These are phyloP conservation scores for Caenorhabditis wallacei DNA, from an alignment of 2,888 invertebrate species.

Conservation along the genomic window DNA sequence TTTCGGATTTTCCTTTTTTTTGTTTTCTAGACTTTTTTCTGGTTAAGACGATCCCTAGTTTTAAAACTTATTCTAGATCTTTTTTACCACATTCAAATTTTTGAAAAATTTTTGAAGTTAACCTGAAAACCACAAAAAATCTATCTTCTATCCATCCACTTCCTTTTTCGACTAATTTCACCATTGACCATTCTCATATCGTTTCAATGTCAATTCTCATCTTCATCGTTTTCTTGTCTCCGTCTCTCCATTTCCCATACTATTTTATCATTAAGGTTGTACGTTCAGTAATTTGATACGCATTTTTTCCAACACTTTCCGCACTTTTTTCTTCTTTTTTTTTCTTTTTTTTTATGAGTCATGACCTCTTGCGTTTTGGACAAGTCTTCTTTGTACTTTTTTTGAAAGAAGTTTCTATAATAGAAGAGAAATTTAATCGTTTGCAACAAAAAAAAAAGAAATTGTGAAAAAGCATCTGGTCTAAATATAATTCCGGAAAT, in stretches of 20 bases:
- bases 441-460: too few relatives aligned
- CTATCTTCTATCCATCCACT: neutral
- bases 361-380: neutral
- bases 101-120: too few relatives aligned
- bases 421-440: too few relatives aligned
- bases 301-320: slow-evolving; percentile 20
- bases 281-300: slow-evolving; percentile 47
- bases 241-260: slow-evolving; percentile 16
- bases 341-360: slow-evolving; percentile 13
- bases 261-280: slow-evolving; percentile 8
- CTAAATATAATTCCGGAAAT: neutral
- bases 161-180: slow-evolving; percentile 15
- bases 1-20: too few relatives aligned
- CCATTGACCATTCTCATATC: slow-evolving; percentile 23
- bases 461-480: too few relatives aligned
- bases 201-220: slow-evolving; percentile 37
- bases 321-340: slow-evolving; percentile 14
- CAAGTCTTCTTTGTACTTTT: neutral
- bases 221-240: slow-evolving; percentile 33
- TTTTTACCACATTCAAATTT: too few relatives aligned
- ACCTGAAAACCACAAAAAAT: too few relatives aligned
- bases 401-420: neutral
- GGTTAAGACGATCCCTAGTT: too few relatives aligned
- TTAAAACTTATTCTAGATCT: too few relatives aligned
- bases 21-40: too few relatives aligned